A percentile compares a stretch with the other conserved stretches of the same genome.
Evolutionary conservation across 1,140 invertebrate species (phyloP).

Genomic region (Oscheius sp.): DNA sequence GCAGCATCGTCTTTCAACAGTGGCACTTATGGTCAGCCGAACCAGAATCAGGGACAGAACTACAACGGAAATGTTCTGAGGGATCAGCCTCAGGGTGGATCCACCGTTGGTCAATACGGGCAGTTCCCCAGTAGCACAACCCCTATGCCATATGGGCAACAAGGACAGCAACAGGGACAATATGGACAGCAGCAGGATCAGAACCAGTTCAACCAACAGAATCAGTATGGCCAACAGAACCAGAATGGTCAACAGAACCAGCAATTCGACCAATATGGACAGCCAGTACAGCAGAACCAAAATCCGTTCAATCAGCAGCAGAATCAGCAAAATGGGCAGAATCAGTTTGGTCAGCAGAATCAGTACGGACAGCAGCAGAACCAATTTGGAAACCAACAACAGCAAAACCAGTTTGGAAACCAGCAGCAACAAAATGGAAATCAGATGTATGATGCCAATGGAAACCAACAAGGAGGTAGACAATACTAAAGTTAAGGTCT

Average conservation of each 20-base stretch:
- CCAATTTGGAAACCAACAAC: constrained; percentile 8
- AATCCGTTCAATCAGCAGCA: not conserved
- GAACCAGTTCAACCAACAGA: constrained; percentile 1
- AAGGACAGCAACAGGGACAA: not conserved
- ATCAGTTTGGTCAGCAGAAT: not conserved
- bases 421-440: too few species aligned
- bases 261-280: not conserved
- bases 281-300: constrained; percentile 14
- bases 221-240: not conserved
- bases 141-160: not conserved
- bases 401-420: constrained; percentile 21
- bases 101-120: not conserved
- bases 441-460: constrained; percentile 4
- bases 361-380: constrained; percentile 15
- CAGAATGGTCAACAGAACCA: constrained; percentile 24
- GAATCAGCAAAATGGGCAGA: constrained; percentile 11
- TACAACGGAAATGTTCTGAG: not conserved
- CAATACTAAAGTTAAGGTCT: too few species aligned
- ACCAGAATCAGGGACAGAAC: not conserved
- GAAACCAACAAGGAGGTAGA: constrained; percentile 18
- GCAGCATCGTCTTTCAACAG: not conserved
- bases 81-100: too few species aligned
- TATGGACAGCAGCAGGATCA: not conserved
- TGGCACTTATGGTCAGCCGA: not conserved
- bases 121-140: not conserved